Conservation (phyloP, 1,140 invertebrate species). For the Drosophila oshimai region DNA sequence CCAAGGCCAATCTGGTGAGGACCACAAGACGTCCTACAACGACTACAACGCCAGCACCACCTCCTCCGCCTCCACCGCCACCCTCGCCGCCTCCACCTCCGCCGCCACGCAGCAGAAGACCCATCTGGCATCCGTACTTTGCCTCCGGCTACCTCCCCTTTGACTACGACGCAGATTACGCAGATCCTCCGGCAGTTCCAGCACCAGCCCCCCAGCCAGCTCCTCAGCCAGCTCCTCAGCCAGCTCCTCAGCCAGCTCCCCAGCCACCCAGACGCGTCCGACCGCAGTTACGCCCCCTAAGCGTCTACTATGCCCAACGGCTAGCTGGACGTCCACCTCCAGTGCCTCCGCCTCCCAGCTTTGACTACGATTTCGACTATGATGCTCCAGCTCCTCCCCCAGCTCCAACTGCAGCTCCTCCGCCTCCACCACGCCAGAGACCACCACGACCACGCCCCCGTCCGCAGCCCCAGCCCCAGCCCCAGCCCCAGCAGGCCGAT, state of each 20-base stretch:
- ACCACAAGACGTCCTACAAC: conserved; percentile 28
- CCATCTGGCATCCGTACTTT: conserved; percentile 51
- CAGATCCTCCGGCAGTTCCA: conserved; percentile 1
- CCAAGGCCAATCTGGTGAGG: conserved; percentile 35
- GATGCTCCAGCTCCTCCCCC: neutral
- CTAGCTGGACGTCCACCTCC: neutral
- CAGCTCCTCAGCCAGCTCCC: conserved; percentile 7
- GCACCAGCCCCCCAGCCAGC: neutral
- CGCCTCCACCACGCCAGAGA: neutral
- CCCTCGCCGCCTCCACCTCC: conserved; percentile 12
- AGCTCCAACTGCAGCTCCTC: conserved; percentile 3
- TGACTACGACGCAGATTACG: conserved; percentile 44
- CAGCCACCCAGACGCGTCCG: conserved; percentile 31
- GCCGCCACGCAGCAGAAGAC: conserved; percentile 22
- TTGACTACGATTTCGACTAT: conserved; percentile 58
- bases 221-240: neutral
- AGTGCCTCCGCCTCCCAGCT: neutral
- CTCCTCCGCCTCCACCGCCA: conserved; percentile 16
- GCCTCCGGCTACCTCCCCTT: conserved; percentile 20
- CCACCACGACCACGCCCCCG: conserved; percentile 4
- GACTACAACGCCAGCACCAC: conserved; percentile 19
- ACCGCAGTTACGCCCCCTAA: conserved; percentile 26
- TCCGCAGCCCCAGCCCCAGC: conserved; percentile 6
- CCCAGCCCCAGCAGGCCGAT: conserved; percentile 5
- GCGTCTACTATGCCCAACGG: neutral